phyloP scores from a whole-genome alignment of 2,113 vertebrate genomes.

The Saccopteryx leptura region DNA sequence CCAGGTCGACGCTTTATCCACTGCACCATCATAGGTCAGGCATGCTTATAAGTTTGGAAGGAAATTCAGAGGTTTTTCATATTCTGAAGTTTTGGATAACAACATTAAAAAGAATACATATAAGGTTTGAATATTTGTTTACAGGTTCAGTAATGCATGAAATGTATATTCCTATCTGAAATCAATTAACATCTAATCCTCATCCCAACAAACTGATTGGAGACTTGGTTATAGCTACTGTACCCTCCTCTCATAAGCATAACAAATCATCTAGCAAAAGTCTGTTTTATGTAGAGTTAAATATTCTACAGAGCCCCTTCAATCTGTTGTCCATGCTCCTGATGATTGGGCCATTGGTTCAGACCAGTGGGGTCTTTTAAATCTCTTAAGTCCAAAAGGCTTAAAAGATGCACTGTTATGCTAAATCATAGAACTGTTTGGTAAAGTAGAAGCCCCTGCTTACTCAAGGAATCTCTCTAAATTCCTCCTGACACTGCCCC shows the following conservation, averaged over 20 bases:
- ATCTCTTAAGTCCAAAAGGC: background rate
- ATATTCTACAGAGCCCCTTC: background rate
- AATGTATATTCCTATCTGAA: background rate
- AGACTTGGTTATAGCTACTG: background rate
- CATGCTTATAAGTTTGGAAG: background rate
- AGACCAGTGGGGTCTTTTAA: background rate
- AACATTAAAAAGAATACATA: slow-evolving; percentile 43
- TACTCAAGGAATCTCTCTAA: background rate
- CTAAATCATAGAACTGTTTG: background rate
- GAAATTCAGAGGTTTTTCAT: background rate
- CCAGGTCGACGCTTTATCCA: too few relatives aligned
- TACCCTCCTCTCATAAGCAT: background rate
- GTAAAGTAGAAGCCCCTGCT: background rate
- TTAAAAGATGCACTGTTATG: background rate
- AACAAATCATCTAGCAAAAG: background rate
- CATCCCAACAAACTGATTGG: background rate
- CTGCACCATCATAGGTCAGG: too few relatives aligned
- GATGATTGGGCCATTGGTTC: background rate
- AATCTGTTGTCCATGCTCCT: background rate
- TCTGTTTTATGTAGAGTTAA: background rate
- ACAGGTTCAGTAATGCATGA: background rate
- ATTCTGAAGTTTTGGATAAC: slow-evolving; percentile 7
- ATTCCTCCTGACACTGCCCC: background rate
- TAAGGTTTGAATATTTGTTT: slow-evolving; percentile 1
- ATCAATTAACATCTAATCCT: slow-evolving; percentile 30